Evolutionary conservation across 1,140 invertebrate genomes (phyloP).

Genomic region (Meloidogyne hapla): DNA sequence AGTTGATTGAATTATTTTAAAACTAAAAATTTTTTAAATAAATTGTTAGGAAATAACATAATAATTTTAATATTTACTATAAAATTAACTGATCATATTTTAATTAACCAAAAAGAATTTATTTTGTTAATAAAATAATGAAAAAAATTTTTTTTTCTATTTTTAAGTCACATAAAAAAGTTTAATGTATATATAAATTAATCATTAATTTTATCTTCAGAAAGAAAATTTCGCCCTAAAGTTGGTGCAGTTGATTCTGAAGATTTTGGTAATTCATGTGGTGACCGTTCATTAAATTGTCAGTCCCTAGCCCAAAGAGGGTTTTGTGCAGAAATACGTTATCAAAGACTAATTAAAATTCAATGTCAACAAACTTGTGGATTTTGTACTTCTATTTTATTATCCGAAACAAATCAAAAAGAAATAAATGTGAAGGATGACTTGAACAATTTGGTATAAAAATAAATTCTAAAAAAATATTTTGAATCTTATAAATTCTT

Average conservation of each 20-base stretch:
- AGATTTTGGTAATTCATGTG: constrained; percentile 12
- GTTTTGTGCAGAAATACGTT: constrained; percentile 25
- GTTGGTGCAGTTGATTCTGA: constrained; percentile 13
- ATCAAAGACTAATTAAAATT: constrained; percentile 27
- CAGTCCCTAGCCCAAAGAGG: constrained; percentile 13
- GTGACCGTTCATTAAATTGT: constrained; percentile 26
- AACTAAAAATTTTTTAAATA: too few species aligned
- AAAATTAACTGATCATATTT: too few species aligned
- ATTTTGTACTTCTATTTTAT: constrained; percentile 16
- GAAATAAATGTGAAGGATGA: not conserved
- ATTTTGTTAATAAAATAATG: too few species aligned
- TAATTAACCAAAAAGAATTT: too few species aligned
- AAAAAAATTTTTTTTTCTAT: not conserved
- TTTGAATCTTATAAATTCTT: too few species aligned
- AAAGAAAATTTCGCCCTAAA: constrained; percentile 12
- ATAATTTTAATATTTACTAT: too few species aligned
- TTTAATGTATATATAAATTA: too few species aligned
- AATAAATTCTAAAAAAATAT: too few species aligned
- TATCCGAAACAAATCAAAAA: constrained; percentile 1
- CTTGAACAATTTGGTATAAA: too few species aligned
- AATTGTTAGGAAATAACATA: too few species aligned
- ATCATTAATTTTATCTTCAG: constrained; percentile 20
- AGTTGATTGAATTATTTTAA: not conserved
- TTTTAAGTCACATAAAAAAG: too few species aligned
- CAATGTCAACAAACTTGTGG: constrained; percentile 31